A percentile compares a stretch with the other conserved stretches of the same genome.
phyloP scores from a whole-genome alignment of 2,797 vertebrate genomes.

The Monodelphis domestica region DNA sequence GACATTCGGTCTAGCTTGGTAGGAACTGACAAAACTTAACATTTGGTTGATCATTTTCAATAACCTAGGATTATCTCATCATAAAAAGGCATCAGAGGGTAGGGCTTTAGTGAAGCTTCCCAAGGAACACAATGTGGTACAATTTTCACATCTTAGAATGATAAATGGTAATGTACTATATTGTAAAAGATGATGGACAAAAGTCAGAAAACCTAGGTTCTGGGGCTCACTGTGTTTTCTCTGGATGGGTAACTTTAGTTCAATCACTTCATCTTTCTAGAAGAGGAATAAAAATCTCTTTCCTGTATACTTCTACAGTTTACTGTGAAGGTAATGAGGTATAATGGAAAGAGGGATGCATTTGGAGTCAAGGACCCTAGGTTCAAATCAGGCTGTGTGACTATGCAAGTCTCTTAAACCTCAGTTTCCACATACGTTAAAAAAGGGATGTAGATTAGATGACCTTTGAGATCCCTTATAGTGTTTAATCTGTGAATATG shows the following conservation, averaged over 20 bases:
- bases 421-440: background rate
- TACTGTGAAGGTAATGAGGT: background rate
- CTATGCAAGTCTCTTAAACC: background rate
- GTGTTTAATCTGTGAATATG: background rate
- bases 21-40: background rate
- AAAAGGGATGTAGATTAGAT: background rate
- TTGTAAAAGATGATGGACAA: background rate
- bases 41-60: background rate
- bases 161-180: background rate
- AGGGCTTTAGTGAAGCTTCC: background rate
- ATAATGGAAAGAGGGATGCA: background rate
- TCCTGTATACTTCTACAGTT: background rate
- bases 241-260: background rate
- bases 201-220: background rate
- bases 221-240: background rate
- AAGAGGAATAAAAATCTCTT: background rate
- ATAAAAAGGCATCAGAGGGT: background rate
- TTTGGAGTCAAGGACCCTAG: too few species aligned
- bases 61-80: background rate
- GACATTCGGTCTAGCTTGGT: background rate
- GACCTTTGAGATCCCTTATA: background rate
- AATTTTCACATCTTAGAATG: background rate
- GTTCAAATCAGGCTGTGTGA: background rate
- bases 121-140: background rate
- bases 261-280: background rate